Conservation (phyloP, 1,140 invertebrate genomes). For the Diorhabda carinulata region DNA sequence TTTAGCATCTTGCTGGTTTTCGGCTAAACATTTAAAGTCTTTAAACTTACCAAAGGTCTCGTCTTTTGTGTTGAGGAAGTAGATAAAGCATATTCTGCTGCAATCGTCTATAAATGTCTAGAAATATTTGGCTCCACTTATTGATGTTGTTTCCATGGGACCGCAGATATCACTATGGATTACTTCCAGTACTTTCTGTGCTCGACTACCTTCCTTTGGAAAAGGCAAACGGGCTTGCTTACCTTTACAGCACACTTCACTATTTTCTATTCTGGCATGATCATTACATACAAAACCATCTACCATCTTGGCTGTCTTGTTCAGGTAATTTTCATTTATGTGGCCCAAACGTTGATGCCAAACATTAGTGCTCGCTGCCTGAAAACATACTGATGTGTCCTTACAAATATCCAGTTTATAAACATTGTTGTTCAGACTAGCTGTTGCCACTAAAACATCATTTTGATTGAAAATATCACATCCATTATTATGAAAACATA, state of each 20-base stretch:
- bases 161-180: constrained; percentile 27
- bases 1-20: constrained; percentile 40
- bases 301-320: constrained; percentile 9
- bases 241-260: constrained; percentile 39
- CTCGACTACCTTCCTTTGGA: constrained; percentile 18
- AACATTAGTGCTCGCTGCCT: constrained; percentile 15
- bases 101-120: constrained; percentile 48
- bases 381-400: constrained; percentile 18
- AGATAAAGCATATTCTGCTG: constrained; percentile 42
- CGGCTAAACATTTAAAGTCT: constrained; percentile 39
- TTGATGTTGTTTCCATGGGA: constrained; percentile 24
- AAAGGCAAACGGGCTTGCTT: constrained; percentile 35
- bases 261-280: constrained; percentile 23
- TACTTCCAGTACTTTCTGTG: constrained; percentile 18
- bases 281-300: constrained; percentile 23
- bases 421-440: constrained; percentile 10
- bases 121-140: constrained; percentile 39
- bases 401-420: constrained; percentile 5
- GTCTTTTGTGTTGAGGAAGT: constrained; percentile 40
- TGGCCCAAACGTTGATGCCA: constrained; percentile 36
- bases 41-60: constrained; percentile 35
- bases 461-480: constrained; percentile 25
- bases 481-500: constrained; percentile 26
- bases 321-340: constrained; percentile 25
- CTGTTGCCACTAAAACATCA: constrained; percentile 25